Evolutionary conservation across 2,113 vertebrate species (phyloP), one percentile per base, ranked within the genome.

Genomic region (Barbus barbus): DNA sequence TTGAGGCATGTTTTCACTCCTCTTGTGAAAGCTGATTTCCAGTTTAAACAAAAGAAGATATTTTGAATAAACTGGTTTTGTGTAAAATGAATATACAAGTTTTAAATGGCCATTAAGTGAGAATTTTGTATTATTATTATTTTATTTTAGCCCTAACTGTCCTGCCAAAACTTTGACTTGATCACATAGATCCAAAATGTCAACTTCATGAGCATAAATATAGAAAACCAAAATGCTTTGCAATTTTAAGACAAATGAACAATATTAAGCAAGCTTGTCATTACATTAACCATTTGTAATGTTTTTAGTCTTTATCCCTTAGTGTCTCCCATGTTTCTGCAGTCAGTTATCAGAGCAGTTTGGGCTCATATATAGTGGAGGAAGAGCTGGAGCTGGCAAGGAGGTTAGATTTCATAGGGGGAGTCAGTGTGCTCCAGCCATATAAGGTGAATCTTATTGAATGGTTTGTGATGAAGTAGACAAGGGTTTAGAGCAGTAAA

Each of bases 361-460:
- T 11, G 9, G 33, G n/a, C n/a, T n/a, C n/a, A n/a, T n/a, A n/a
- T n/a, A n/a, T n/a, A n/a, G n/a, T n/a, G n/a, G 78, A 77, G 87
- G 83, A 84, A 71, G 81, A 86, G 84, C 83, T 86, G 73, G 82
- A 88, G 41, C 65, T 88, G 76, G 28, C 31, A 90, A 85, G 51
- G 84, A 88, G 83, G 79, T 89, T 88, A 63, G 76, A 63, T 22
- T 26, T 79, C 84, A 86, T 81, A 58, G 69, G 24, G 61, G 77
- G 36, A 80, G 82, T 83, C 83, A 61, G 86, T 77, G 87, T 88
- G 84, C 88, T 58, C 86, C 90, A 91, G 90, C 93, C 94, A 94
- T 94, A 94, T 94, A 93, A 91, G 93, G 93, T 86, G 89, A 92
- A 92, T 90, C 87, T 83, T 83, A 85, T 90, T 85, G 91, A 90